Conservation (phyloP, 2,113 vertebrate species). For the Spheniscus mendiculus region DNA sequence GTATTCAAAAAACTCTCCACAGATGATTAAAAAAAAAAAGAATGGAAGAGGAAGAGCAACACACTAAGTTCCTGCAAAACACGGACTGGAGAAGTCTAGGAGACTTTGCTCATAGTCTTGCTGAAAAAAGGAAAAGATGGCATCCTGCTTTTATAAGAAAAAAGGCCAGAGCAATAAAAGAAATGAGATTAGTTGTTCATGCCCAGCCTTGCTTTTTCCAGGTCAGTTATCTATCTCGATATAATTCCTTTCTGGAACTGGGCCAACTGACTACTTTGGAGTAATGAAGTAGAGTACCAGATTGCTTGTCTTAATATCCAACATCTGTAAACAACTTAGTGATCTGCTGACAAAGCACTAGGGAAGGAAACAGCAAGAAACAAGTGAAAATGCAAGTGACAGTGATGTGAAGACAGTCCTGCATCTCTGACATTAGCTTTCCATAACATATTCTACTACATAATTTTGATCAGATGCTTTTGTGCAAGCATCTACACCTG, state of each 20-base stretch:
- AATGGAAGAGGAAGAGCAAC: neutral
- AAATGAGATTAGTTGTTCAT: neutral
- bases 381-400: neutral
- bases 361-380: neutral
- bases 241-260: neutral
- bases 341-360: conserved; percentile 20
- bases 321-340: neutral
- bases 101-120: neutral
- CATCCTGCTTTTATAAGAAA: neutral
- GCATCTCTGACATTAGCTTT: neutral
- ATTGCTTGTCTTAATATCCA: neutral
- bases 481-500: neutral
- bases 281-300: conserved; percentile 11
- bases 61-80: neutral
- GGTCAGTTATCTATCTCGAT: neutral
- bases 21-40: neutral
- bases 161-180: neutral
- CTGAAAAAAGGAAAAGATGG: neutral
- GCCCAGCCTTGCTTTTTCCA: neutral
- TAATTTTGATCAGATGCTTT: conserved; percentile 12
- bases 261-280: conserved; percentile 1
- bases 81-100: neutral
- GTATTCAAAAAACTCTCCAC: neutral
- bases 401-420: neutral
- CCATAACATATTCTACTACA: neutral